These are phyloP conservation scores for Darevskia nairensis DNA, from an alignment of 2,797 vertebrate species.

Conservation along the genomic window DNA sequence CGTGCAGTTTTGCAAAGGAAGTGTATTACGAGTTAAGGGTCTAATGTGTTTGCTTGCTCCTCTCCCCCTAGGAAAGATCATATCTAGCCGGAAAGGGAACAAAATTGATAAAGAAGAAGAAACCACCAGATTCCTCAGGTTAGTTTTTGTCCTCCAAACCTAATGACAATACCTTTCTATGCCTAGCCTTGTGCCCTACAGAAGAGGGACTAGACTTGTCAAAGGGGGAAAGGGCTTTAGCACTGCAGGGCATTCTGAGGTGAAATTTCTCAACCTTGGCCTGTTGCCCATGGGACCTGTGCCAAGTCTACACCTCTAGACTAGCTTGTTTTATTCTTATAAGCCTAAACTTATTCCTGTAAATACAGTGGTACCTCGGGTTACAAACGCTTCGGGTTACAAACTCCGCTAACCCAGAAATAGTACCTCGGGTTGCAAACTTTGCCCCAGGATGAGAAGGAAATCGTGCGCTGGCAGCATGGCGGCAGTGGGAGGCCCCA, in stretches of 20 bases:
- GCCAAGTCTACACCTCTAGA: not conserved
- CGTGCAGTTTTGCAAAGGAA: not conserved
- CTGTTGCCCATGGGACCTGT: not conserved
- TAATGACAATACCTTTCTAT: not conserved
- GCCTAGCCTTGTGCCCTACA: not conserved
- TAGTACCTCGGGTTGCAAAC: too few species aligned
- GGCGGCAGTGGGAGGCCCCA: too few species aligned
- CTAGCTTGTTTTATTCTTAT: not conserved
- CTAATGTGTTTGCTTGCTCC: constrained; percentile 38
- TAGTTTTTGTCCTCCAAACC: constrained; percentile 30
- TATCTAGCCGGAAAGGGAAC: constrained; percentile 75
- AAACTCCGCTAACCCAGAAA: too few species aligned
- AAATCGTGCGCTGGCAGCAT: rapidly evolving
- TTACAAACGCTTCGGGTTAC: too few species aligned
- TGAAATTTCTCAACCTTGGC: not conserved
- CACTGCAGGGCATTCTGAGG: not conserved
- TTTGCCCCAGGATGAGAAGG: too few species aligned
- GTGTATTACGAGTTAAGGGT: not conserved
- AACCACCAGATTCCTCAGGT: constrained; percentile 84
- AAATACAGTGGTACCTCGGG: too few species aligned
- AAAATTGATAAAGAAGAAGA: constrained; percentile 82
- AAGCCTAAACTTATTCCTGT: not conserved
- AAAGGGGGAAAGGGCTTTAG: not conserved
- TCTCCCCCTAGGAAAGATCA: constrained; percentile 77
- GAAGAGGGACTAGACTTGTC: not conserved